Evolutionary conservation across 2,113 vertebrate species (phyloP).

Genomic region (Suricata suricatta): DNA sequence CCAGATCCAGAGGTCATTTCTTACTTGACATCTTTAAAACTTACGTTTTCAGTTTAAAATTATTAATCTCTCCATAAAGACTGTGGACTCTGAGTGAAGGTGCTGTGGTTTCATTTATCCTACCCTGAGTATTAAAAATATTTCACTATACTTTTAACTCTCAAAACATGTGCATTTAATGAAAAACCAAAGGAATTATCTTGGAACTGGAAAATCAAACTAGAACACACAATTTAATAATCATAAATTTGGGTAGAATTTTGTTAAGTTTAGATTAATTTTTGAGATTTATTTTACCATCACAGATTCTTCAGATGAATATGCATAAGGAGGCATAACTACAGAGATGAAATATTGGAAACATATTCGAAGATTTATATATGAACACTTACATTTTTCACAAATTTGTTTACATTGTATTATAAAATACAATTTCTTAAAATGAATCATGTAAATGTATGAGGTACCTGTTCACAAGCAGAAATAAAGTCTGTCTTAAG

Average conservation of each 20-base stretch:
- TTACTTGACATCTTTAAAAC: background rate
- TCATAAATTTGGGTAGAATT: background rate
- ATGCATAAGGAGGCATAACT: background rate
- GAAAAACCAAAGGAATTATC: background rate
- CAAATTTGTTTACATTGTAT: background rate
- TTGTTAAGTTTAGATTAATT: background rate
- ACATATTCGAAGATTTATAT: background rate
- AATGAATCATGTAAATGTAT: conserved; percentile 22
- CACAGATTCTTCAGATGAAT: background rate
- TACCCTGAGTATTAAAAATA: conserved; percentile 20
- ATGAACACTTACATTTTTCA: background rate
- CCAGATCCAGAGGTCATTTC: background rate
- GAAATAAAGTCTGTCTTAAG: background rate
- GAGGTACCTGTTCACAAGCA: background rate
- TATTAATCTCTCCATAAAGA: background rate
- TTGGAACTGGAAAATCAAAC: background rate
- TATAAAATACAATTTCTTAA: conserved; percentile 26
- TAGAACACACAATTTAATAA: background rate
- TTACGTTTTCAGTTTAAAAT: background rate
- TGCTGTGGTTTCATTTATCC: background rate
- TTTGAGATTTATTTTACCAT: background rate
- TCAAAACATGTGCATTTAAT: background rate
- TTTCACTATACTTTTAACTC: background rate
- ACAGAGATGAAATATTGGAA: background rate
- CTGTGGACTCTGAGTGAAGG: background rate